phyloP scores from a whole-genome alignment of 1,140 invertebrate species.

The Calliopsis andreniformis region DNA sequence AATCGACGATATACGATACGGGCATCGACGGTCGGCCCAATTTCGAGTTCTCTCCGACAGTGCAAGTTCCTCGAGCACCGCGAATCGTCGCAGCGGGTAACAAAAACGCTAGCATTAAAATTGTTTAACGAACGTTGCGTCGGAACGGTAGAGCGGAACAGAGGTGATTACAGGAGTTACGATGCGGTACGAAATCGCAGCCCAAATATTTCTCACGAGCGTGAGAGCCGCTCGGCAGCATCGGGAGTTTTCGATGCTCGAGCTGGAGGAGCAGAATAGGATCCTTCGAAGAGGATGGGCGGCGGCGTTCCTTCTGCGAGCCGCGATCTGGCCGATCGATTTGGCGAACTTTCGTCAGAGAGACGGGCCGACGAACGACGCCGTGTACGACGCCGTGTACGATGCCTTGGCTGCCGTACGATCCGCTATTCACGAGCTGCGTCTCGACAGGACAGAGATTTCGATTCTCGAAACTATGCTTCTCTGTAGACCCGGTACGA shows the following conservation, averaged over 20 bases:
- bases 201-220: conserved; percentile 83
- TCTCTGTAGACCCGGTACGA: conserved; percentile 83
- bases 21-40: background rate
- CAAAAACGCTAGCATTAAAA: too few relatives aligned
- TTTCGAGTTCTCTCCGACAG: background rate
- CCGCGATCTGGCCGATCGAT: conserved; percentile 84
- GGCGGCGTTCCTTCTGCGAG: conserved; percentile 83
- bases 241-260: conserved; percentile 80
- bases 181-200: conserved; percentile 80
- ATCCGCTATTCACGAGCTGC: conserved; percentile 76
- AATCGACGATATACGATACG: conserved; percentile 9
- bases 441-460: conserved; percentile 83
- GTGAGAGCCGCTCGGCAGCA: conserved; percentile 82
- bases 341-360: conserved; percentile 71
- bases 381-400: conserved; percentile 53
- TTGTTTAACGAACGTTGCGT: background rate
- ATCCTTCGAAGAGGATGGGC: conserved; percentile 83
- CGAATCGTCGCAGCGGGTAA: conserved; percentile 67
- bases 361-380: conserved; percentile 25
- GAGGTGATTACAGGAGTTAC: conserved; percentile 57
- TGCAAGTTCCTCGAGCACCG: conserved; percentile 15
- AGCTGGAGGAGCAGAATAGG: conserved; percentile 80
- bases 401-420: conserved; percentile 65
- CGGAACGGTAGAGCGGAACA: too few relatives aligned
- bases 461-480: conserved; percentile 85